phyloP scores from a whole-genome alignment of 2,888 invertebrate genomes.

The Mycalesis mineus region DNA sequence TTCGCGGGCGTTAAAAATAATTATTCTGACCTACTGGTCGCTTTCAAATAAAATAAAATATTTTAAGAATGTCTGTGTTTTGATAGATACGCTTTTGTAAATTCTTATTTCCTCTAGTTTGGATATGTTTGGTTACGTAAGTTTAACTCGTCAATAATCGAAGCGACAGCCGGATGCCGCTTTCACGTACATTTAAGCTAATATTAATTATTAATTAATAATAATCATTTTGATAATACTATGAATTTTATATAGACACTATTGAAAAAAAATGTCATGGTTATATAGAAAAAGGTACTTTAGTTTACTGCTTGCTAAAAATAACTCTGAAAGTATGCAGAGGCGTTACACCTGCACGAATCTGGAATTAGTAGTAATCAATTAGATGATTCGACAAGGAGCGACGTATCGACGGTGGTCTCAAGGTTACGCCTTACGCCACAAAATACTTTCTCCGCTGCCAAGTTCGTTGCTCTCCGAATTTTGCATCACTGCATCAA shows the following conservation, averaged over 20 bases:
- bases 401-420: constrained; percentile 44
- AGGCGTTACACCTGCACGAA: constrained; percentile 33
- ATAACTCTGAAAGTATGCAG: neutral
- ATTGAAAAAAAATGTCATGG: too few species aligned
- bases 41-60: neutral
- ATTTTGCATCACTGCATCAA: constrained; percentile 58
- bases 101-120: too few species aligned
- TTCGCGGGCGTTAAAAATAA: constrained; percentile 6
- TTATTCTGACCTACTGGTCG: neutral
- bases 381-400: constrained; percentile 64
- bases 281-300: too few species aligned
- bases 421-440: constrained; percentile 76
- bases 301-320: neutral
- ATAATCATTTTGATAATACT: too few species aligned
- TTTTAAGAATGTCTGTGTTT: neutral
- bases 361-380: constrained; percentile 50
- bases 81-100: neutral
- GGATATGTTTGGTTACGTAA: too few species aligned
- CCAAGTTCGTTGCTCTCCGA: constrained; percentile 74
- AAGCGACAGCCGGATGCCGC: too few species aligned
- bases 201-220: too few species aligned
- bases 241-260: too few species aligned
- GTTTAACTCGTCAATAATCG: too few species aligned
- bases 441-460: constrained; percentile 69
- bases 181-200: too few species aligned